A percentile compares a stretch with the other conserved stretches of the same genome.
phyloP scores from a whole-genome alignment of 2,888 invertebrate species.

The Drosophila anomalata region DNA sequence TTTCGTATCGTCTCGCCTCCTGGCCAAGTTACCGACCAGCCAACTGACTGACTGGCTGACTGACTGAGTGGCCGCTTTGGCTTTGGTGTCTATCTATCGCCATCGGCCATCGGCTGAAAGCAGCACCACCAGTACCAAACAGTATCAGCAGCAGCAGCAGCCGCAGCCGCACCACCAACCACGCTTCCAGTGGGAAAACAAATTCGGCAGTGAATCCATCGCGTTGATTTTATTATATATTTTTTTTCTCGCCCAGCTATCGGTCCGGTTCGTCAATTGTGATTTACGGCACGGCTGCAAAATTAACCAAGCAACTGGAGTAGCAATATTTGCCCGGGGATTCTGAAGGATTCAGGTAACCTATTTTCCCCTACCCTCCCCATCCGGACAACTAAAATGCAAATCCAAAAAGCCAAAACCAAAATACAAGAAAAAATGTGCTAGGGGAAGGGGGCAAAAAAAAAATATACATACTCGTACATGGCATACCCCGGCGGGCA shows the following conservation, averaged over 20 bases:
- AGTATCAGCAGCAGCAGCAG: slow-evolving; percentile 18
- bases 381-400: not conserved
- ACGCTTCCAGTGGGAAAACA: slow-evolving; percentile 55
- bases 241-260: not conserved
- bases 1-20: slow-evolving; percentile 12
- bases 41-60: slow-evolving; percentile 22
- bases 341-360: slow-evolving; percentile 4
- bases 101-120: slow-evolving; percentile 38
- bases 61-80: slow-evolving; percentile 29
- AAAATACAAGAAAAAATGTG: not conserved
- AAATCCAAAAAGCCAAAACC: slow-evolving; percentile 5
- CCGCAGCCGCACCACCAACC: slow-evolving; percentile 16
- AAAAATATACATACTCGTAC: not conserved
- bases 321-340: slow-evolving; percentile 17
- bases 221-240: slow-evolving; percentile 33
- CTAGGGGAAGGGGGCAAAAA: not conserved
- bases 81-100: slow-evolving; percentile 51
- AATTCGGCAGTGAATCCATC: slow-evolving; percentile 22
- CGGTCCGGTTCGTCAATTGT: slow-evolving; percentile 30
- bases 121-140: slow-evolving; percentile 18
- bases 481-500: slow-evolving; percentile 6
- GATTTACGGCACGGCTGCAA: slow-evolving; percentile 26
- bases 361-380: not conserved
- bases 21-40: slow-evolving; percentile 12
- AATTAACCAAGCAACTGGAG: slow-evolving; percentile 32